Percentiles rank a stretch among this genome's conserved stretches.
phyloP scores from a whole-genome alignment of 2,113 vertebrate species.

The Phycodurus eques region DNA sequence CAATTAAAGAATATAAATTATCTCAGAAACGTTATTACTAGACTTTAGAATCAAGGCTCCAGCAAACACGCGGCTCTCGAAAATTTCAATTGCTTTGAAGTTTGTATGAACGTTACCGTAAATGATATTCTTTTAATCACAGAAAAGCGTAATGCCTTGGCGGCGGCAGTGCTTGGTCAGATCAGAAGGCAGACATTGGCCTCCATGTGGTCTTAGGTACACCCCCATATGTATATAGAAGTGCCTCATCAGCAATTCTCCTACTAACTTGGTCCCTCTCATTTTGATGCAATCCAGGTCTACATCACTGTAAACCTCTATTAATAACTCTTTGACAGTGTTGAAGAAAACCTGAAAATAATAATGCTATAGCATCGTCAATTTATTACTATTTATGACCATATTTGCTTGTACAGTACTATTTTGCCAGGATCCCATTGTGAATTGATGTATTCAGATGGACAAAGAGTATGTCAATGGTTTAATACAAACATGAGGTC shows the following conservation, averaged over 20 bases:
- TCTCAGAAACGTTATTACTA: too few species aligned
- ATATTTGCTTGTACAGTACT: neutral
- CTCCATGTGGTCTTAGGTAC: neutral
- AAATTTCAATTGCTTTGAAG: neutral
- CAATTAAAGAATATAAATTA: too few species aligned
- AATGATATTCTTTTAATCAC: neutral
- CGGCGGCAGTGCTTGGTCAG: neutral
- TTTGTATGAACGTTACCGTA: neutral
- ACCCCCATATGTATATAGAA: neutral
- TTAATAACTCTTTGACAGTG: neutral
- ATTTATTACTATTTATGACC: neutral
- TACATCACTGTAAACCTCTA: neutral
- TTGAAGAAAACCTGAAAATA: neutral
- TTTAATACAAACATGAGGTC: slow-evolving; percentile 44
- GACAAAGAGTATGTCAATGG: slow-evolving; percentile 40
- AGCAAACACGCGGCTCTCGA: neutral
- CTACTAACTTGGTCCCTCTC: neutral
- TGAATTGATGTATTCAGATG: slow-evolving; percentile 32
- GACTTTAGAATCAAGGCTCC: neutral
- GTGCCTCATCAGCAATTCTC: neutral
- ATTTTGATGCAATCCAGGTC: neutral
- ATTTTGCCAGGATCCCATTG: slow-evolving; percentile 2
- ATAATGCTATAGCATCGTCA: neutral
- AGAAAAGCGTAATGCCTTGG: neutral
- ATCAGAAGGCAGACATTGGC: neutral